Percentiles rank a stretch among this genome's conserved stretches.
Conservation (phyloP, 2,888 invertebrate genomes). For the Aradus depressus region DNA sequence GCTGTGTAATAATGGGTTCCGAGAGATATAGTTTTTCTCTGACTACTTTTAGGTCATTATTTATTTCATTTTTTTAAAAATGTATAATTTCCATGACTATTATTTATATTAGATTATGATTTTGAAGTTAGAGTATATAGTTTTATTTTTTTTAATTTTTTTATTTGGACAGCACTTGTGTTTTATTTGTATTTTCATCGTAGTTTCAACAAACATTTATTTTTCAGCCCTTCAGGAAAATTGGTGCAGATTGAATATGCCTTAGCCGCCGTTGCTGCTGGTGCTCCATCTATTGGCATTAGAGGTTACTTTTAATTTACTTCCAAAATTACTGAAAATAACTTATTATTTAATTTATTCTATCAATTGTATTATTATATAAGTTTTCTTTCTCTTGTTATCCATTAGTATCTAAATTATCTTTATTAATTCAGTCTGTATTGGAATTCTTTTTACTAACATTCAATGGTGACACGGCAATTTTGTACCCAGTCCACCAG, state of each 20-base stretch:
- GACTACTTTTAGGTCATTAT: conserved; percentile 63
- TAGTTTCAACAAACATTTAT: conserved; percentile 28
- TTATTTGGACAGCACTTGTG: background rate
- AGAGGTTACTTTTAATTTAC: conserved; percentile 53
- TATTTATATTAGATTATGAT: background rate
- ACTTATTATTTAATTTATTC: conserved; percentile 5
- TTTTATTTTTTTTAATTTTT: background rate
- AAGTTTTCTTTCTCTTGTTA: background rate
- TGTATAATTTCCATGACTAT: background rate
- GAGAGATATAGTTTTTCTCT: conserved; percentile 95
- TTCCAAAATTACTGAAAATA: conserved; percentile 2
- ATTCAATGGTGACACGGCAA: too few species aligned
- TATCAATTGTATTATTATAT: background rate
- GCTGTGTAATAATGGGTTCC: conserved; percentile 74
- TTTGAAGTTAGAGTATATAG: background rate
- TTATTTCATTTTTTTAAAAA: background rate
- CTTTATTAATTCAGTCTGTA: background rate
- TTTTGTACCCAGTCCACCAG: too few species aligned
- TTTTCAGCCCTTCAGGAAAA: conserved; percentile 91
- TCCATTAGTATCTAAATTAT: background rate
- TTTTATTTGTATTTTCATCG: background rate
- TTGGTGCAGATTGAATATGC: conserved; percentile 99
- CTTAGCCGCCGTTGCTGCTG: conserved; percentile 93
- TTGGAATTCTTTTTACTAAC: conserved; percentile 13
- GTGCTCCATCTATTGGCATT: conserved; percentile 97